Conservation (phyloP, 2,888 invertebrate genomes). For the Punctoribates punctum region DNA sequence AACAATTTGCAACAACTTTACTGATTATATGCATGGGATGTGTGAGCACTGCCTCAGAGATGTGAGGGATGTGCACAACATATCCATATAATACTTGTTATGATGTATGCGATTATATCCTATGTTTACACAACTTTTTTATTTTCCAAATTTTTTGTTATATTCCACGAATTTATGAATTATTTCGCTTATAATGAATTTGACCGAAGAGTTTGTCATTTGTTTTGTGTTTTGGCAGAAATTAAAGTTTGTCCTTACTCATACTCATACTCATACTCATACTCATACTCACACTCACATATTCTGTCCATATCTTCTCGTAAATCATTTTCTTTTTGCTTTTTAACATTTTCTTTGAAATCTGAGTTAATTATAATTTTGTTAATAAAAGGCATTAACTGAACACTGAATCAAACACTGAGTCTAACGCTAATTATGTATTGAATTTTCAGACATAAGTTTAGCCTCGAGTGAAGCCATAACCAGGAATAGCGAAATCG, state of each 20-base stretch:
- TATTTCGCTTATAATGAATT: not conserved
- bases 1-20: constrained; percentile 31
- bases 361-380: too few species aligned
- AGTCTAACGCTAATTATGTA: constrained; percentile 25
- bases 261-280: too few species aligned
- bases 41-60: not conserved
- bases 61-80: not conserved
- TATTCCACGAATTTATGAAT: not conserved
- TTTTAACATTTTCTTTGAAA: too few species aligned
- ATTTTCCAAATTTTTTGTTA: not conserved
- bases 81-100: constrained; percentile 23
- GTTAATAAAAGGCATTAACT: too few species aligned
- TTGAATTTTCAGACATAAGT: constrained; percentile 39
- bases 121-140: not conserved
- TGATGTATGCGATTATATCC: not conserved
- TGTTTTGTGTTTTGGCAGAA: too few species aligned
- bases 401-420: not conserved
- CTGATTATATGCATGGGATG: constrained; percentile 12
- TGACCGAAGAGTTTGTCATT: not conserved
- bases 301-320: too few species aligned
- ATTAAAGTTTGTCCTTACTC: too few species aligned
- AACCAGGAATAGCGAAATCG: constrained; percentile 39
- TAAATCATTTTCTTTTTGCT: too few species aligned
- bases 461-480: constrained; percentile 41
- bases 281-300: too few species aligned